Evolutionary conservation across 2,113 vertebrate genomes (phyloP).

Genomic region (Fregetta grallaria): DNA sequence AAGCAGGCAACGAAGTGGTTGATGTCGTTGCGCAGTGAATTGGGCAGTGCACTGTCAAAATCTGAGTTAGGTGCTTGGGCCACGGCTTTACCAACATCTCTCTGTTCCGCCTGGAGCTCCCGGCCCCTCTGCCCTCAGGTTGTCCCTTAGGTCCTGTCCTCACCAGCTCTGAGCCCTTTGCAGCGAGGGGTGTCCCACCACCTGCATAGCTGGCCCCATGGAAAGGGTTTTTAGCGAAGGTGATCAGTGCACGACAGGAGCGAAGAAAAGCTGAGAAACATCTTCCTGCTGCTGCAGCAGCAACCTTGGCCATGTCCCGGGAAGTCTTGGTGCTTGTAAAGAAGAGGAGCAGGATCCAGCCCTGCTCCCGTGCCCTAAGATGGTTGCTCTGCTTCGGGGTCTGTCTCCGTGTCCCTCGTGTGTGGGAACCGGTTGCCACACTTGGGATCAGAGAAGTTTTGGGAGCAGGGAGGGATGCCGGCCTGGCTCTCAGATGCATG

Average conservation of each 20-base stretch:
- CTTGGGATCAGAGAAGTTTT: too few relatives aligned
- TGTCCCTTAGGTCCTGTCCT: background rate
- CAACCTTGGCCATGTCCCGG: background rate
- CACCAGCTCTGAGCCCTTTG: fast-evolving
- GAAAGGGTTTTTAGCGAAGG: background rate
- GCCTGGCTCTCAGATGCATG: too few relatives aligned
- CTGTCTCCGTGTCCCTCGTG: too few relatives aligned
- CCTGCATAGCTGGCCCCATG: fast-evolving
- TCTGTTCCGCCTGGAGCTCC: background rate
- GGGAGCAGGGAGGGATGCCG: too few relatives aligned
- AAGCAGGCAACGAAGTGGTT: background rate
- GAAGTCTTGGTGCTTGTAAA: too few relatives aligned
- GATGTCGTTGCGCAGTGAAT: fast-evolving
- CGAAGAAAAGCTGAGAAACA: background rate
- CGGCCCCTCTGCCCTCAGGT: background rate
- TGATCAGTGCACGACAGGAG: background rate
- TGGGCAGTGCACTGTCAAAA: fast-evolving
- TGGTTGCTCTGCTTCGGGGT: too few relatives aligned
- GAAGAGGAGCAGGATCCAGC: too few relatives aligned
- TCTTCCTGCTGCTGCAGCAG: background rate
- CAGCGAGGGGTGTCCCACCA: background rate
- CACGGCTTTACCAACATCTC: fast-evolving
- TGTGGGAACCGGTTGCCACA: too few relatives aligned
- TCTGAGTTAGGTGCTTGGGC: fast-evolving
- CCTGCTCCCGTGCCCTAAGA: too few relatives aligned